Evolutionary conservation across 2,113 vertebrate species (phyloP), one percentile per base, ranked within the genome.

Genomic region (Natator depressus): DNA sequence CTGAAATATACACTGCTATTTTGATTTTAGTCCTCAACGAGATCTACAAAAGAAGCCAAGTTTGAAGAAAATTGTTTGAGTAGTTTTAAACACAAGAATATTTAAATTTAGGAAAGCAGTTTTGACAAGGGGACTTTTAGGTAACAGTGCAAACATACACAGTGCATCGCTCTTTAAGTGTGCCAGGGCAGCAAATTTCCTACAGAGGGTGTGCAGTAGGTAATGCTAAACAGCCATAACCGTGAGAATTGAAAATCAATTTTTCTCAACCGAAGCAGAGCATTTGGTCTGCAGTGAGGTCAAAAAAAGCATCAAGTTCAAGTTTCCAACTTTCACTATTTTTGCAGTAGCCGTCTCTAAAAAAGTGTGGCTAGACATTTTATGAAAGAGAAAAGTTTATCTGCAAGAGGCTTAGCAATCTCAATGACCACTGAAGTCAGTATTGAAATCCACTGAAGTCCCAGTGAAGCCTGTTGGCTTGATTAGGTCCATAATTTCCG

Each of bases 121-220:
- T 89, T 82, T 95, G 93, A 88, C 62, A 96, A 93, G 93, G 94
- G 93, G 95, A 90, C 85, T 96, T 89, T 86, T 95, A 95, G 89
- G 89, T 95, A 78, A 94, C 96, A 95, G 91, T 95, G 94, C 93
- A 96, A 62, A 92, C 76, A 1, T 85, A 95, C 87, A 9, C 14
- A 1, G 31, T 75, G 12, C 72, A 57, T 86, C 22, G 83, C 88
- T 89, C 51, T 65, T 94, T 35, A 93, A 49, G 89, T 88, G 93
- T 95, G 93, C 84, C 49, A 6, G 38, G 16, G 49, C 1, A 92
- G 75, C 35, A 55, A 72, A 85, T 87, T 65, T 82, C 89, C 25
- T 6, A 84, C 83, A 92, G 83, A 85, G 84, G 55, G 76, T 94
- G 72, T 0, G 0, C 55, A 78, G 69, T 89, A 72, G 31, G 38